Conservation (phyloP, 2,888 invertebrate species). For the Lasioglossum marginatum region DNA sequence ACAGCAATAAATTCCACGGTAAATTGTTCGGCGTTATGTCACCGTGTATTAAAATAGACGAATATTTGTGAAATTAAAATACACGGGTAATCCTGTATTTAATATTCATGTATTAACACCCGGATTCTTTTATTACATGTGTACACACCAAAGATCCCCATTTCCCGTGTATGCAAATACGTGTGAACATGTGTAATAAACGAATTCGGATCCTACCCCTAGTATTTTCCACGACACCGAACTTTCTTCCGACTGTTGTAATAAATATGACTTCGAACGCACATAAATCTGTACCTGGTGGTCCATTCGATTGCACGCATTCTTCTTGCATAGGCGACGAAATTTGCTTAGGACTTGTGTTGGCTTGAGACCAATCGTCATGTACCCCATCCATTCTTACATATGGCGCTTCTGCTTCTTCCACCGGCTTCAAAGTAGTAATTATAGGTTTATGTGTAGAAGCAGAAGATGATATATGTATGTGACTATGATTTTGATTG, state of each 20-base stretch:
- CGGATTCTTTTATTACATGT: too few relatives aligned
- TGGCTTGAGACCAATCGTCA: slow-evolving; percentile 79
- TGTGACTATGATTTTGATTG: slow-evolving; percentile 83
- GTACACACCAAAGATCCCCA: too few relatives aligned
- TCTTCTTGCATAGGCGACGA: slow-evolving; percentile 81
- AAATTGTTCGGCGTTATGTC: too few relatives aligned
- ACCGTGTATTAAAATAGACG: too few relatives aligned
- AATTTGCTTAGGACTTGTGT: slow-evolving; percentile 84
- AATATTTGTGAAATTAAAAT: too few relatives aligned
- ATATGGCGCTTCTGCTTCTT: slow-evolving; percentile 82
- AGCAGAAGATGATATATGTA: slow-evolving; percentile 73
- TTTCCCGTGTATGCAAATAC: too few relatives aligned
- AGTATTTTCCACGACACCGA: not conserved
- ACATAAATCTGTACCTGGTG: slow-evolving; percentile 76
- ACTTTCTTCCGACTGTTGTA: not conserved
- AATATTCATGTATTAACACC: too few relatives aligned
- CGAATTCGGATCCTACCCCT: too few relatives aligned
- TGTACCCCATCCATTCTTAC: slow-evolving; percentile 82
- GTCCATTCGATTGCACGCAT: slow-evolving; percentile 84
- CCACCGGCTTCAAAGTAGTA: slow-evolving; percentile 82
- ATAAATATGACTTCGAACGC: not conserved
- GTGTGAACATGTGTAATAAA: too few relatives aligned
- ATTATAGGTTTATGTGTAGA: slow-evolving; percentile 80
- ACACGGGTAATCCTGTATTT: too few relatives aligned
- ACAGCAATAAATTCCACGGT: too few relatives aligned